These are phyloP conservation scores for Pocillopora verrucosa DNA, from an alignment of 64 coral and sea anemone genomes.

Conservation along the genomic window DNA sequence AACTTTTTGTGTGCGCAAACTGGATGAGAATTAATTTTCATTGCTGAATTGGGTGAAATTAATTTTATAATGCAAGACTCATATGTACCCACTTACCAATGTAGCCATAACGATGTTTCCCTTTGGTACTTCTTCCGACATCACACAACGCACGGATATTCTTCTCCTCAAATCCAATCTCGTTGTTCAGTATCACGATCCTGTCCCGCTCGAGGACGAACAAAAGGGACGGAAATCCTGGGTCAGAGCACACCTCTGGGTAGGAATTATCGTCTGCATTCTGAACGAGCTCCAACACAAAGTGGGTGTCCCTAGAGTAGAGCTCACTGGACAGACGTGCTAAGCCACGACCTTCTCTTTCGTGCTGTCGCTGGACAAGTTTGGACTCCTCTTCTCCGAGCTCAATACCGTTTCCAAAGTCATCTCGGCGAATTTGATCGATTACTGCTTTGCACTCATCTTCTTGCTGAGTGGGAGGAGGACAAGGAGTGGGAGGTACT, in stretches of 20 bases:
- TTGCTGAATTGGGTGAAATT: background rate
- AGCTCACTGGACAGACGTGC: slow-evolving; percentile 81
- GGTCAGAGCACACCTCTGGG: background rate
- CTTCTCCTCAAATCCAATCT: slow-evolving; percentile 79
- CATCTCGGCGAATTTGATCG: slow-evolving; percentile 85
- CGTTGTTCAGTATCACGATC: slow-evolving; percentile 84
- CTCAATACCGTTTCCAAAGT: slow-evolving; percentile 87
- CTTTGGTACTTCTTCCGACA: slow-evolving; percentile 90
- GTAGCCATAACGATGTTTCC: slow-evolving; percentile 87
- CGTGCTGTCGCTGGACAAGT: slow-evolving; percentile 76
- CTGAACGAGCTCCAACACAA: slow-evolving; percentile 88
- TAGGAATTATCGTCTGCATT: slow-evolving; percentile 94
- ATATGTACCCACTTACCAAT: slow-evolving; percentile 54
- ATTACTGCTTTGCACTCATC: slow-evolving; percentile 66
- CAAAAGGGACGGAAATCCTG: slow-evolving; percentile 56
- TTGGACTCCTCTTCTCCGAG: slow-evolving; percentile 74
- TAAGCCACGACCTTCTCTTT: slow-evolving; percentile 82
- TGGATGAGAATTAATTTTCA: no score
- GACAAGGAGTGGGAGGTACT: background rate
- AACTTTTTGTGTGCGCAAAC: no score
- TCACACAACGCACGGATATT: slow-evolving; percentile 92
- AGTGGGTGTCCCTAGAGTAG: slow-evolving; percentile 91
- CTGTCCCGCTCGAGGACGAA: slow-evolving; percentile 71
- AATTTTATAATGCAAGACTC: background rate
- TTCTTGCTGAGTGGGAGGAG: slow-evolving; percentile 10